These are phyloP conservation scores for Lamellibrachia satsuma DNA, from an alignment of 2,888 invertebrate species.

Conservation along the genomic window DNA sequence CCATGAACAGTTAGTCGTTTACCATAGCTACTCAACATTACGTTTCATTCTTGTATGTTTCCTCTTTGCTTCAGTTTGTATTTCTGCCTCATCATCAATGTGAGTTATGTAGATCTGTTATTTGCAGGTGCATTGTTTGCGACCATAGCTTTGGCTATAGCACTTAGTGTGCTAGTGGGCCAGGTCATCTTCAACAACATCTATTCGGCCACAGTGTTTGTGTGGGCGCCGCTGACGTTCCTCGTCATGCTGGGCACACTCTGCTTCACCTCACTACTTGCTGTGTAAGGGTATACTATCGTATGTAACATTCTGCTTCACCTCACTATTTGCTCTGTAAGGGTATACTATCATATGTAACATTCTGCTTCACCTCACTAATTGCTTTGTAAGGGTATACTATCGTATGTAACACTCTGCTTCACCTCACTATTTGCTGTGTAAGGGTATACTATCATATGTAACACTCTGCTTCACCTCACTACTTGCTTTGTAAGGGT, in stretches of 20 bases:
- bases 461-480: no score
- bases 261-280: background rate
- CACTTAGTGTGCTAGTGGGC: background rate
- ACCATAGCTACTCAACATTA: background rate
- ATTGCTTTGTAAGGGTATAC: no score
- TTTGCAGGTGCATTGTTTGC: background rate
- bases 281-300: background rate
- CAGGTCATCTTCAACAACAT: background rate
- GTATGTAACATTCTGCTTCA: no score
- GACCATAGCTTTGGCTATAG: background rate
- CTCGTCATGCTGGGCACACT: background rate
- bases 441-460: no score
- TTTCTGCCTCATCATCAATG: background rate
- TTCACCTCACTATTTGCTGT: no score
- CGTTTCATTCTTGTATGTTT: background rate
- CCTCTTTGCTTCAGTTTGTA: background rate
- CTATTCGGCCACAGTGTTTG: background rate
- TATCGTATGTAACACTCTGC: no score
- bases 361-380: no score
- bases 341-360: no score
- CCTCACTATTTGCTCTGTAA: no score
- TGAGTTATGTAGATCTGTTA: background rate
- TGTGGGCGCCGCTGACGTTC: background rate
- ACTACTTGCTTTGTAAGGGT: no score
- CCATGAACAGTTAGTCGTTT: background rate